phyloP scores from a whole-genome alignment of 2,113 vertebrate genomes.

The Chamaetylas fuelleborni region DNA sequence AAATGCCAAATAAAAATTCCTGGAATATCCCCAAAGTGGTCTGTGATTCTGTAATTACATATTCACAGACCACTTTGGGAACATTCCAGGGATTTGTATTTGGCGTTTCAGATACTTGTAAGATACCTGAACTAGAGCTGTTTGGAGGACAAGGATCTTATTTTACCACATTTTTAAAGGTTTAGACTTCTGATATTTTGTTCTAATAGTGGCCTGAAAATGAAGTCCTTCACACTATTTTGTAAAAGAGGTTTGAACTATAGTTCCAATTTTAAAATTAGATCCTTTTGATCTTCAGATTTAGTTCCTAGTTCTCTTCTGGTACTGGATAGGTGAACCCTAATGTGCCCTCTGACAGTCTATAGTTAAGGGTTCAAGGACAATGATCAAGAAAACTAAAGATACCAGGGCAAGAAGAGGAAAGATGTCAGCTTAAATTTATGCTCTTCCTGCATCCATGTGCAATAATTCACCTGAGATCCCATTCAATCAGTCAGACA shows the following conservation, averaged over 20 bases:
- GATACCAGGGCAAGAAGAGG: not conserved
- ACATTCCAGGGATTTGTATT: not conserved
- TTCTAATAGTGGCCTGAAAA: not conserved
- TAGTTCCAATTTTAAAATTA: not conserved
- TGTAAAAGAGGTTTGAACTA: not conserved
- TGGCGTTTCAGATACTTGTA: not conserved
- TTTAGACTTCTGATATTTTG: not conserved
- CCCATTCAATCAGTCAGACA: not conserved
- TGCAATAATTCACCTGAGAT: not conserved
- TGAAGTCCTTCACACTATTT: not conserved
- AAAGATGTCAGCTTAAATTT: not conserved
- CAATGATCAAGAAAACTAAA: not conserved
- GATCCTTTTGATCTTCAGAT: not conserved
- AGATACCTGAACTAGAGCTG: not conserved
- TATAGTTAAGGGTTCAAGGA: not conserved
- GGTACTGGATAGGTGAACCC: not conserved
- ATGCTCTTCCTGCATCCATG: not conserved
- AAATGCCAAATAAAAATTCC: not conserved
- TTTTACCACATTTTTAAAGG: not conserved
- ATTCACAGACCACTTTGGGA: not conserved
- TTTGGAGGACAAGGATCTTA: not conserved
- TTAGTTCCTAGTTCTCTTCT: not conserved
- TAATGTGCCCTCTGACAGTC: not conserved
- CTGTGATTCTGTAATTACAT: not conserved
- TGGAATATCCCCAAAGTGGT: not conserved